These are phyloP conservation scores for Lasioglossum calceatum DNA, from an alignment of 2,888 invertebrate species.

Conservation along the genomic window DNA sequence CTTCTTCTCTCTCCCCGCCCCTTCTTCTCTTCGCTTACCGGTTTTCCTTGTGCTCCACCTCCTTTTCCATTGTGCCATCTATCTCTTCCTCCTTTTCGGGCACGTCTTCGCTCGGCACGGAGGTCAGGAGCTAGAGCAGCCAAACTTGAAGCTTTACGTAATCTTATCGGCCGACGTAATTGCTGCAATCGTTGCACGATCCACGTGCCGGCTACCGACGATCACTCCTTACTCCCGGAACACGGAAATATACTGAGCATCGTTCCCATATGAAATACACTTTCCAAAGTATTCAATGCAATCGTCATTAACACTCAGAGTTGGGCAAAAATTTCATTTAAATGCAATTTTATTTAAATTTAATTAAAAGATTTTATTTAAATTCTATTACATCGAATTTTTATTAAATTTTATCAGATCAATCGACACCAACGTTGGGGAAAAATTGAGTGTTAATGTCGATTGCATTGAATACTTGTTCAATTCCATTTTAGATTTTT, in stretches of 20 bases:
- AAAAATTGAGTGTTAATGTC: no score
- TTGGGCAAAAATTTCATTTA: no score
- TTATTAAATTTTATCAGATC: no score
- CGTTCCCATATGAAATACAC: no score
- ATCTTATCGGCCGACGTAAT: constrained; percentile 60
- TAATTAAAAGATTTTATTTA: no score
- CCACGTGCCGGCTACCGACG: constrained; percentile 25
- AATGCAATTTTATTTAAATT: no score
- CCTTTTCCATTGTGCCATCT: constrained; percentile 34
- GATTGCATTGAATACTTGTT: no score
- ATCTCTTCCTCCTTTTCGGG: constrained; percentile 40
- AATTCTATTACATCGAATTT: no score
- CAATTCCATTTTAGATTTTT: no score
- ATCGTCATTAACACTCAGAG: no score
- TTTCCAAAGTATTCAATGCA: no score
- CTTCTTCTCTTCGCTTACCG: background rate
- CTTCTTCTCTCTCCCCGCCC: constrained; percentile 6
- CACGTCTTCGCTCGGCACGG: constrained; percentile 1
- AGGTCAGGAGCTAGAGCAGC: constrained; percentile 61
- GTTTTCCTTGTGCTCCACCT: constrained; percentile 42
- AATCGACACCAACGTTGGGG: no score
- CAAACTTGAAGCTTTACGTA: constrained; percentile 69
- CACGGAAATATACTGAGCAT: background rate
- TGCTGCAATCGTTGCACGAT: constrained; percentile 38
- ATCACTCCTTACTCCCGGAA: background rate